A percentile compares a stretch with the other conserved stretches of the same genome.
Conservation (phyloP, 1,140 invertebrate genomes). For the Drosophila nigrodunni region DNA sequence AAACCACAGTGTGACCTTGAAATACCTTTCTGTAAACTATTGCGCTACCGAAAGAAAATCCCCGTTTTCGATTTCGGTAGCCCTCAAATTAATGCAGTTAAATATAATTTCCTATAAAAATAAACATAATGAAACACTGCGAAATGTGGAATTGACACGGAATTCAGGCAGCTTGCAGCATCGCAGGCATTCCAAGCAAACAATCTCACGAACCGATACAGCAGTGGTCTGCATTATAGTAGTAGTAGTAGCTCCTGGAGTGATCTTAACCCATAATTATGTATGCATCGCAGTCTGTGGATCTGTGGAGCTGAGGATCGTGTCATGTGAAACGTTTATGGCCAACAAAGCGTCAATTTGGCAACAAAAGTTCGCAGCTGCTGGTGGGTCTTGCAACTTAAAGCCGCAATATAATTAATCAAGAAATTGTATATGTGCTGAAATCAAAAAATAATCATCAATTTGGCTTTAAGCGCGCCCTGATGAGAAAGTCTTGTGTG, state of each 20-base stretch:
- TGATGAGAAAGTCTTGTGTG: conserved; percentile 63
- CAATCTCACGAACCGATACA: conserved; percentile 48
- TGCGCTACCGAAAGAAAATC: not conserved
- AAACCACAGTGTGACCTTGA: conserved; percentile 51
- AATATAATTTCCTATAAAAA: conserved; percentile 77
- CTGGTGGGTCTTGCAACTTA: conserved; percentile 3
- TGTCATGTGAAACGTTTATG: conserved; percentile 74
- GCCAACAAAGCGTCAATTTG: conserved; percentile 65
- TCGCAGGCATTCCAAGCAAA: conserved; percentile 33
- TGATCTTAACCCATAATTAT: conserved; percentile 69
- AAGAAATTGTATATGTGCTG: conserved; percentile 70
- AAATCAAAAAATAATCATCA: conserved; percentile 79
- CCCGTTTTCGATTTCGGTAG: conserved; percentile 50
- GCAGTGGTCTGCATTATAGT: conserved; percentile 3
- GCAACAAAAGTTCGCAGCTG: conserved; percentile 55
- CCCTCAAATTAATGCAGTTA: conserved; percentile 74
- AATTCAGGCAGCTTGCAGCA: conserved; percentile 35
- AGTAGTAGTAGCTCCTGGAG: not conserved
- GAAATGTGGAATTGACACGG: conserved; percentile 78
- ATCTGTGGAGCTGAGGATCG: conserved; percentile 10
- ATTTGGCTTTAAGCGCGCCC: conserved; percentile 51
- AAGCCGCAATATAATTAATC: conserved; percentile 74
- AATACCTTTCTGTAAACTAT: conserved; percentile 38
- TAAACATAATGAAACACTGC: conserved; percentile 72
- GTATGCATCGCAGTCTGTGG: conserved; percentile 18